Base-by-base conservation (phyloP, 2,797 vertebrate genomes). In the Sebastes vulpes region DNA sequence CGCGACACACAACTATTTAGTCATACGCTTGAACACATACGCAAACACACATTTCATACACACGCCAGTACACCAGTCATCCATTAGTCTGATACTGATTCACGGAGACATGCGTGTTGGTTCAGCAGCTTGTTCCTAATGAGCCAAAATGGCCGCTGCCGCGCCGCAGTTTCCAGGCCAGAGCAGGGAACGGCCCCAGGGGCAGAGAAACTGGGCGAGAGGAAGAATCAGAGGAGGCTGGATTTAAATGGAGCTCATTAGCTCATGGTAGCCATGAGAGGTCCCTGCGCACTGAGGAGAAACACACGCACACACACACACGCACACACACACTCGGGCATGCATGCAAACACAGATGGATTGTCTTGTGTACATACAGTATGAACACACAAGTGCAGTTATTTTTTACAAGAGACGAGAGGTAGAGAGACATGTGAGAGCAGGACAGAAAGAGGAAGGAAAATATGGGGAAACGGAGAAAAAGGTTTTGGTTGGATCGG, bases 161-260 rank as follows among this genome's bases (percentile, higher is more conserved):
- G 76, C 59, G 50, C 83, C 67, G 65, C 84, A 85, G 87, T 94
- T 94, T 95, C 86, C 91, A 95, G 92, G 91, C 88, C 93, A 92
- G 91, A 79, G 77, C 89, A 87, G 84, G 61, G 79, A 88, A 79
- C 1, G 68, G 91, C 92, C 93, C 94, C 76, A 83, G 87, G 90
- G 92, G 91, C 92, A 83, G 83, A 88, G 90, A 93, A 95, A 93
- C 90, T 93, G 93, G 93, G 93, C 83, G 91, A 94, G 85, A 84
- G 85, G 74, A 92, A 79, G 91, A 90, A 94, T 94, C 91, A 89
- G 87, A 92, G 82, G 87, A 86, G 89, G 89, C 91, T 92, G 90
- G 85, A 88, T 94, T 94, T 93, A 93, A 94, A 94, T 93, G 93
- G 92, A 94, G 92, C 93, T 94, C 93, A 94, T 95, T 95, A 95